Evolutionary conservation across 2,797 vertebrate genomes (phyloP), one percentile per base, ranked within the genome.

Genomic region (Amphiprion clarkii): DNA sequence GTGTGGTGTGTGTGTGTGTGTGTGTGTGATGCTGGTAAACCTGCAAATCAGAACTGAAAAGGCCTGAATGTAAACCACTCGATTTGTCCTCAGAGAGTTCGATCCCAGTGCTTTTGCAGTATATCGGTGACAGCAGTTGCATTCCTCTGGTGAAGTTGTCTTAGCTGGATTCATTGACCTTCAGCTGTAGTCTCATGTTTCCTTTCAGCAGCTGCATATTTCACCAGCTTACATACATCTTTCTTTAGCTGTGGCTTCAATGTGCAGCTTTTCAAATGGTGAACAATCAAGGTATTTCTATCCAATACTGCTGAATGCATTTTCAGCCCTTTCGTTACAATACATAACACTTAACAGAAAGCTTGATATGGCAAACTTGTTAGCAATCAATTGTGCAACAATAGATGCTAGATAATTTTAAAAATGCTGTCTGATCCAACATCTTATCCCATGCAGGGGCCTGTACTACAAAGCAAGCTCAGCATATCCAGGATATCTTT

Each of bases 61-160:
- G 78, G 77, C 63, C 75, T 89, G 91, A 92, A 92, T 92, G 91
- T 92, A 89, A 83, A 85, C 84, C 67, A 57, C 39, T 76, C 21
- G 59, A 27, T 60, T 75, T 69, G 46, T 76, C 74, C 69, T 76
- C 59, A 51, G 36, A 86, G 76, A 57, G 60, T 31, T 58, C 61
- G 49, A 70, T 25, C 51, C 23, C 58, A 48, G 40, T 78, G 55
- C 52, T 76, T 81, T 85, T 54, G 48, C 71, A 74, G 51, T 65
- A 61, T 71, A 48, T 63, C 56, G 51, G 44, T 67, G 62, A 72
- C 54, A 44, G 58, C 73, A 83, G 56, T 48, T 77, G 25, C 61
- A 78, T 77, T 81, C 39, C 66, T 78, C 61, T 56, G 52, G 68
- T 57, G 13, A 56, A 66, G 62, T 68, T 70, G 31, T 71, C 66